Percentiles rank a stretch among this genome's conserved stretches.
phyloP scores from a whole-genome alignment of 2,797 vertebrate species.

The Spheniscus humboldti region DNA sequence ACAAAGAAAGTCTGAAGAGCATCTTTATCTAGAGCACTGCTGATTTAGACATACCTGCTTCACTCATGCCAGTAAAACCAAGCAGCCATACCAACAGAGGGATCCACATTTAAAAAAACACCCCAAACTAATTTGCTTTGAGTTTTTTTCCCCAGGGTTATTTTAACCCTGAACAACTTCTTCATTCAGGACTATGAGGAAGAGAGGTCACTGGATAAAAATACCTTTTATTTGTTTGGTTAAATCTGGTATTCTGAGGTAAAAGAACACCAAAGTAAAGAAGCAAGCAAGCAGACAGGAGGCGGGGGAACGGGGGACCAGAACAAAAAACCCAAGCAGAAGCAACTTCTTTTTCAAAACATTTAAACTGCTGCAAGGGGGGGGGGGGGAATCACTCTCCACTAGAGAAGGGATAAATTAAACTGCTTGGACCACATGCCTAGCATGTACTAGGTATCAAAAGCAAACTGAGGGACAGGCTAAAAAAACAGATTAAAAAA shows the following conservation, averaged over 20 bases:
- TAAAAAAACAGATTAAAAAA: neutral
- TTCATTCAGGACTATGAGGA: neutral
- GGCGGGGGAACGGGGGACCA: neutral
- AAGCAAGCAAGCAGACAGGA: neutral
- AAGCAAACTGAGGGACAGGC: neutral
- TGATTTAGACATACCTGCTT: neutral
- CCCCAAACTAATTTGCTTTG: neutral
- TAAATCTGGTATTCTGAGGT: neutral
- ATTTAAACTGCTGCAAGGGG: neutral
- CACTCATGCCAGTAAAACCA: neutral
- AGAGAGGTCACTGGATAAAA: neutral
- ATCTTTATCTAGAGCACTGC: neutral
- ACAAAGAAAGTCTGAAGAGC: neutral
- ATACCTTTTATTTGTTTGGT: neutral
- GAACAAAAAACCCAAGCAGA: neutral
- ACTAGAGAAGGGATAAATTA: neutral
- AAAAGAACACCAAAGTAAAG: neutral
- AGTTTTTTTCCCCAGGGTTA: neutral
- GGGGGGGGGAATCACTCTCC: neutral
- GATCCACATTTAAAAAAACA: neutral
- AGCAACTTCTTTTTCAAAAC: neutral
- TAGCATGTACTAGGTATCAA: neutral
- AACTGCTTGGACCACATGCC: neutral
- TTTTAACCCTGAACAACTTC: neutral
- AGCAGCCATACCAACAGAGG: neutral